Evolutionary conservation across 92 coral and sea anemone genomes (phyloP).

Genomic region (Siderastrea radians): DNA sequence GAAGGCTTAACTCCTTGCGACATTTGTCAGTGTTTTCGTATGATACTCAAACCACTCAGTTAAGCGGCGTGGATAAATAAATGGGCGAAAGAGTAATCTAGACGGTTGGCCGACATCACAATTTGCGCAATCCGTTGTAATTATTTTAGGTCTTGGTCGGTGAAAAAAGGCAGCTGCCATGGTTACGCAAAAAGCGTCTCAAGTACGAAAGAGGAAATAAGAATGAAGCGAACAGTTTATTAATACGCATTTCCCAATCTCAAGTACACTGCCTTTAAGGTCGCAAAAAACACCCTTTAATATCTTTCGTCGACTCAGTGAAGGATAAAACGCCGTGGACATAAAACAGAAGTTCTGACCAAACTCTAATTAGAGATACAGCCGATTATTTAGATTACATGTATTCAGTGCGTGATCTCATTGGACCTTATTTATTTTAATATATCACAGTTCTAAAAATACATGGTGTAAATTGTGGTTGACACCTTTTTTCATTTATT

Average conservation of each 20-base stretch:
- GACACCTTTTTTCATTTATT: not conserved
- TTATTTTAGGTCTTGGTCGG: no score
- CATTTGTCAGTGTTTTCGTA: not conserved
- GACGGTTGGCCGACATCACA: not conserved
- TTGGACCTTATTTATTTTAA: not conserved
- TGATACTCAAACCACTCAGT: not conserved
- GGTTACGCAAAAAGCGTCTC: no score
- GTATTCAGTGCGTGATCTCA: not conserved
- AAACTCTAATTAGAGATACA: not conserved
- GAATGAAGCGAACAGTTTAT: no score
- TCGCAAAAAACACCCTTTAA: no score
- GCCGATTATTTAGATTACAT: not conserved
- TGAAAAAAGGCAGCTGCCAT: no score
- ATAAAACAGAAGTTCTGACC: no score
- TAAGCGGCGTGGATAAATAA: not conserved
- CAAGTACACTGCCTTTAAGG: no score
- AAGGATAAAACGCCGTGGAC: no score
- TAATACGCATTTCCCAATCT: no score
- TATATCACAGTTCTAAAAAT: slow-evolving; percentile 22
- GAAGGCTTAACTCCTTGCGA: not conserved
- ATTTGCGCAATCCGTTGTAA: not conserved
- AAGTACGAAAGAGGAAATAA: no score
- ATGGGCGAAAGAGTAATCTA: not conserved
- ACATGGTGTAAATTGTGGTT: not conserved
- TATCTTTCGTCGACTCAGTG: no score